phyloP scores from a whole-genome alignment of 2,797 vertebrate genomes.

The Menidia menidia region DNA sequence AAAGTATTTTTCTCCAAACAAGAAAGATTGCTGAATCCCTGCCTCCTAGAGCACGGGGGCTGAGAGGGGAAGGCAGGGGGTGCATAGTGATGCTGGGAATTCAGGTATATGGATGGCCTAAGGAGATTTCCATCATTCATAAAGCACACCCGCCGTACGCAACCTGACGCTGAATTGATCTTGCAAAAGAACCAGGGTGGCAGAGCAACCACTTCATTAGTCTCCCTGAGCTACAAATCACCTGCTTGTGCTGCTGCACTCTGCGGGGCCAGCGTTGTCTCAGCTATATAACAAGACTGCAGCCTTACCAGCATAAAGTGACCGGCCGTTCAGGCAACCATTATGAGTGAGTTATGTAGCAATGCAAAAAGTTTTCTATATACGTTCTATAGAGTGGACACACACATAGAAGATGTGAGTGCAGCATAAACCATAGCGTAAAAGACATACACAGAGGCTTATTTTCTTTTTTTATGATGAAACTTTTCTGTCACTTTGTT shows the following conservation, averaged over 20 bases:
- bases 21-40: conserved; percentile 85
- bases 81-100: conserved; percentile 65
- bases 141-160: conserved; percentile 78
- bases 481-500: not conserved
- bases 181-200: conserved; percentile 88
- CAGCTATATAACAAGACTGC: conserved; percentile 61
- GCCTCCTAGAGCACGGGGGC: conserved; percentile 75
- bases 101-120: conserved; percentile 85
- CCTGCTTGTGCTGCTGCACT: conserved; percentile 73
- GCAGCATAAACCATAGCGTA: conserved; percentile 35
- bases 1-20: conserved; percentile 85
- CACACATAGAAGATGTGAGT: conserved; percentile 48
- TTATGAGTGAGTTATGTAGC: conserved; percentile 76
- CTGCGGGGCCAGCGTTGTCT: conserved; percentile 67
- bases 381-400: conserved; percentile 52
- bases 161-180: conserved; percentile 85
- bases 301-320: conserved; percentile 63
- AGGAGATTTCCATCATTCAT: conserved; percentile 89
- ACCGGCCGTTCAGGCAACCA: conserved; percentile 69
- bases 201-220: conserved; percentile 89
- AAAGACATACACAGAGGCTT: conserved; percentile 24
- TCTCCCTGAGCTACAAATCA: conserved; percentile 86
- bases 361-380: conserved; percentile 65
- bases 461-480: not conserved
- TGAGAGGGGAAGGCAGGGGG: conserved; percentile 27